phyloP scores from a whole-genome alignment of 2,113 vertebrate genomes.

The Drymodes brunneopygia region DNA sequence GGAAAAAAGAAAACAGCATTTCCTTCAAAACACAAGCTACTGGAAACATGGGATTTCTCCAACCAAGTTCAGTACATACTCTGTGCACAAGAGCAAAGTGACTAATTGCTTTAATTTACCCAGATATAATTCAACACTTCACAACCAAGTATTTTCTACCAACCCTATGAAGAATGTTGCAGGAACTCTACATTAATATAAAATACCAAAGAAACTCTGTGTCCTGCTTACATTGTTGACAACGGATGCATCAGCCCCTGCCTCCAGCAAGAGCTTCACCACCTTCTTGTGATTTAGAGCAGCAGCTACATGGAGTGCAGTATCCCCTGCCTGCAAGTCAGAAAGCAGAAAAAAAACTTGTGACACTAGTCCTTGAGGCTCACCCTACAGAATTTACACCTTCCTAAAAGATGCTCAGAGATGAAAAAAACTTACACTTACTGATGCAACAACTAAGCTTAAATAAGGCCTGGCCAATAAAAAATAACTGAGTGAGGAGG shows the following conservation, averaged over 20 bases:
- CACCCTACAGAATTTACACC: background rate
- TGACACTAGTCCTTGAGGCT: background rate
- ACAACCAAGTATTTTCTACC: background rate
- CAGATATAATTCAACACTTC: background rate
- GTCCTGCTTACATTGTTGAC: slow-evolving; percentile 84
- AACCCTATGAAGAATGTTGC: background rate
- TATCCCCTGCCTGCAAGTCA: slow-evolving; percentile 84
- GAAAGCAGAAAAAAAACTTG: slow-evolving; percentile 27
- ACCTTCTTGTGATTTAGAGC: slow-evolving; percentile 94
- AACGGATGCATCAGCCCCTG: slow-evolving; percentile 83
- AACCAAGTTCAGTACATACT: background rate
- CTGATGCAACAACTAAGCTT: background rate
- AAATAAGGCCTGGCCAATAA: background rate
- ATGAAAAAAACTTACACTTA: background rate
- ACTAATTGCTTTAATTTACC: background rate
- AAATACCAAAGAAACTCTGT: background rate
- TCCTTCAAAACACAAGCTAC: background rate
- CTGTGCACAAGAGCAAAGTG: background rate
- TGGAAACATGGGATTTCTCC: background rate
- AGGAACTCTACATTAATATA: background rate
- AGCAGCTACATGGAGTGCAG: slow-evolving; percentile 89
- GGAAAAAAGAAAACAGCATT: background rate
- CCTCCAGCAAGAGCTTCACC: slow-evolving; percentile 88
- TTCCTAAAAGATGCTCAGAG: background rate
- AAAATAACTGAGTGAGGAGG: background rate